Evolutionary conservation across 2,113 vertebrate species (phyloP).

Genomic region (Andinoacara biseriatus): DNA sequence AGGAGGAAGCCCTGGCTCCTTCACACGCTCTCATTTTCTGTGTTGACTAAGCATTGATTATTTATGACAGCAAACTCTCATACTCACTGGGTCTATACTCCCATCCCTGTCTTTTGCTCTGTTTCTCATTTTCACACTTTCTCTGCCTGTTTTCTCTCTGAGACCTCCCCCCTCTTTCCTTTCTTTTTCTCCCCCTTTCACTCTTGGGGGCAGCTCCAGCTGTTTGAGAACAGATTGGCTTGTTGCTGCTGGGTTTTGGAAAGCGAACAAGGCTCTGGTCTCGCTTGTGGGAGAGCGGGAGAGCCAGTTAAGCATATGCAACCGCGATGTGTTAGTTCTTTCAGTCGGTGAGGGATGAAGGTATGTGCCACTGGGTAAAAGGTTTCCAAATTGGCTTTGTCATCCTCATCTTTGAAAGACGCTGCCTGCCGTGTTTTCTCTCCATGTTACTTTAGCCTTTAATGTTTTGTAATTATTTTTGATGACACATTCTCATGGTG

Average conservation of each 20-base stretch:
- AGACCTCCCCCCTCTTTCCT: not conserved
- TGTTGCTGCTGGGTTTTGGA: conserved; percentile 63
- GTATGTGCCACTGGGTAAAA: conserved; percentile 33
- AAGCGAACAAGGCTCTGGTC: conserved; percentile 51
- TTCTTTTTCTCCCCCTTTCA: not conserved
- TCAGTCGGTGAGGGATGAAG: conserved; percentile 23
- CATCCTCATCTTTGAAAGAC: conserved; percentile 17
- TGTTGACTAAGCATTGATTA: conserved; percentile 69
- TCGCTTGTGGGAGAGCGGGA: conserved; percentile 57
- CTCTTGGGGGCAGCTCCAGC: conserved; percentile 60
- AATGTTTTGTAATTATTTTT: conserved; percentile 53
- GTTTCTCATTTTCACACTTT: conserved; percentile 44
- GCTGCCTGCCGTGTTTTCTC: conserved; percentile 33
- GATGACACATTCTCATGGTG: conserved; percentile 33
- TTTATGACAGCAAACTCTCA: conserved; percentile 61
- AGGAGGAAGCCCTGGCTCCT: conserved; percentile 50
- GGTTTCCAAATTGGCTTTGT: conserved; percentile 45
- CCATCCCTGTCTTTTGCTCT: conserved; percentile 18
- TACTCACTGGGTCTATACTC: conserved; percentile 21
- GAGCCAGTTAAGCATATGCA: conserved; percentile 49
- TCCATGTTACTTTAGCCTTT: not conserved
- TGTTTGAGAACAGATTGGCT: conserved; percentile 65
- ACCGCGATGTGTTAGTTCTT: conserved; percentile 40
- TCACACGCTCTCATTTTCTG: conserved; percentile 55
- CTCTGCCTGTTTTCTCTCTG: conserved; percentile 4